These are phyloP conservation scores for Zaprionus africanus DNA, from an alignment of 1,140 invertebrate species.

Conservation along the genomic window DNA sequence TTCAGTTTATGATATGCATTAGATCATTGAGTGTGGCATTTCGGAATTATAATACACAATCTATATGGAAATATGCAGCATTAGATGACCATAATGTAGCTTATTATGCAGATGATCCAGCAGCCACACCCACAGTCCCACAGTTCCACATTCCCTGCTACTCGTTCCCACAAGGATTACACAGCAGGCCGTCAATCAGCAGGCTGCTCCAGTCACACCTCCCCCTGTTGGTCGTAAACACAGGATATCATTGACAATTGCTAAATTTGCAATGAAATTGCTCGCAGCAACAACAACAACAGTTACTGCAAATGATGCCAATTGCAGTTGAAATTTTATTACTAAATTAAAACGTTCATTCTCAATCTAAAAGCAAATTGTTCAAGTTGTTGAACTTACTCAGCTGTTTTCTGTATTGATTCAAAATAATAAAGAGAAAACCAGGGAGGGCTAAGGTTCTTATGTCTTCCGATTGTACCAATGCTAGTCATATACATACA, in stretches of 20 bases:
- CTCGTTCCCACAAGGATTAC: slow-evolving; percentile 4
- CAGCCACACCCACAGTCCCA: no score
- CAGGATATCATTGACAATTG: slow-evolving; percentile 15
- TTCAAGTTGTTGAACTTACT: no score
- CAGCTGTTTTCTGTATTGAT: no score
- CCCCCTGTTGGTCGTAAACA: not conserved
- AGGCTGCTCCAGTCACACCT: not conserved
- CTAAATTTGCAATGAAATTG: slow-evolving; percentile 31
- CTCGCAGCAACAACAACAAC: slow-evolving; percentile 1
- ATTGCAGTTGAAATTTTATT: not conserved
- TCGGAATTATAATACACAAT: slow-evolving; percentile 52
- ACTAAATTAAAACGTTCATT: not conserved
- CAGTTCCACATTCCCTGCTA: no score
- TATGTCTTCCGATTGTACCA: no score
- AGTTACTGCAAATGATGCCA: not conserved
- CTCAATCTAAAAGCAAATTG: not conserved
- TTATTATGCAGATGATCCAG: slow-evolving; percentile 43
- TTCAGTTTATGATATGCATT: slow-evolving; percentile 48
- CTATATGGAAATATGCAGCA: slow-evolving; percentile 47
- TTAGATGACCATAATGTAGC: slow-evolving; percentile 46
- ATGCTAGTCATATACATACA: no score
- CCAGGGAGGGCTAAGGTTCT: no score
- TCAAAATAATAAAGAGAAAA: no score
- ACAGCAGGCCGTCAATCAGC: not conserved
- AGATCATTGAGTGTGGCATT: slow-evolving; percentile 52